phyloP scores from a whole-genome alignment of 2,888 invertebrate species.

The Troides helena region DNA sequence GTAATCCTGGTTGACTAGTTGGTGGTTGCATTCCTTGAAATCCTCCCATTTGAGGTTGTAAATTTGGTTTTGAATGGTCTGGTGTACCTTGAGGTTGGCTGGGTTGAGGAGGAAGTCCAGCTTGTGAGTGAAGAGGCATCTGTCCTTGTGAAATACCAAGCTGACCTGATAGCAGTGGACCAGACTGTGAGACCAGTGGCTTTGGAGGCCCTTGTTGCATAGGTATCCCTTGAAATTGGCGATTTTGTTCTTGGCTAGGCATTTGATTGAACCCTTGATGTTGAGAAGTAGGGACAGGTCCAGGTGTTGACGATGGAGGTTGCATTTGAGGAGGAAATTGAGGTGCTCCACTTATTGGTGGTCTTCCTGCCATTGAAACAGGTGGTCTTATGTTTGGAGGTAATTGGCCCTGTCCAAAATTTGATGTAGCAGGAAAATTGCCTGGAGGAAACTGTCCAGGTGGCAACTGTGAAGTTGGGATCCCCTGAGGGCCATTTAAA shows the following conservation, averaged over 20 bases:
- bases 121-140: slow-evolving; percentile 41
- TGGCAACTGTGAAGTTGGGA: slow-evolving; percentile 62
- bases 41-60: slow-evolving; percentile 34
- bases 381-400: slow-evolving; percentile 54
- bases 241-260: slow-evolving; percentile 24
- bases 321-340: slow-evolving; percentile 41
- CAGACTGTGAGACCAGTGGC: slow-evolving; percentile 48
- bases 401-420: slow-evolving; percentile 44
- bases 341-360: slow-evolving; percentile 49
- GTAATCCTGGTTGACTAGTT: slow-evolving; percentile 36
- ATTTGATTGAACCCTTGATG: slow-evolving; percentile 21
- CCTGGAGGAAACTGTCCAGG: slow-evolving; percentile 51
- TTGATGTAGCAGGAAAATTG: slow-evolving; percentile 53
- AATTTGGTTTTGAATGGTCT: slow-evolving; percentile 2
- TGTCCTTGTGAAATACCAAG: slow-evolving; percentile 32
- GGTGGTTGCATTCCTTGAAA: slow-evolving; percentile 37
- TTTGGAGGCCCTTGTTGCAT: slow-evolving; percentile 39
- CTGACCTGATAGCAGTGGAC: slow-evolving; percentile 35
- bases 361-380: slow-evolving; percentile 45
- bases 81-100: background rate
- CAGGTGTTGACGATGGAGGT: slow-evolving; percentile 42
- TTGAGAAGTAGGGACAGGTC: slow-evolving; percentile 25
- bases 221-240: slow-evolving; percentile 35
- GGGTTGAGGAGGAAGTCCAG: slow-evolving; percentile 5
- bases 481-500: slow-evolving; percentile 63